A percentile compares a stretch with the other conserved stretches of the same genome.
These are phyloP conservation scores for Neosilurus mollespiculum DNA, from an alignment of 2,797 vertebrate species.

Conservation along the genomic window DNA sequence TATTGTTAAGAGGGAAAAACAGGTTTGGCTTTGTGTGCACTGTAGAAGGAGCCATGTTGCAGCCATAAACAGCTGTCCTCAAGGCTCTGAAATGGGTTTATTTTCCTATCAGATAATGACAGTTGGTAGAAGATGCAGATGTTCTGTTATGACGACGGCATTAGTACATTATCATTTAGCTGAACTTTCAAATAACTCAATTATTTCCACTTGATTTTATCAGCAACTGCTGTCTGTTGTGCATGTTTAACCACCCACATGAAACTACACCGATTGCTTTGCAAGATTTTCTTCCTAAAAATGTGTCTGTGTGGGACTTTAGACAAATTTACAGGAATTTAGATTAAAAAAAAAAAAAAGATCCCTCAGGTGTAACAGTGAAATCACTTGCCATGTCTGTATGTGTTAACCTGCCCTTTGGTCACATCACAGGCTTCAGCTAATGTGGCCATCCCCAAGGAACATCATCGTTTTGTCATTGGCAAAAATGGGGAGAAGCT, in stretches of 20 bases:
- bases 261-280: not conserved
- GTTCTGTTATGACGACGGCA: not conserved
- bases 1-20: not conserved
- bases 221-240: not conserved
- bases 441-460: constrained; percentile 95
- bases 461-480: constrained; percentile 98
- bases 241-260: not conserved
- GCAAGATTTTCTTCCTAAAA: not conserved
- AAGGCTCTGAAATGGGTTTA: not conserved
- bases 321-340: not conserved
- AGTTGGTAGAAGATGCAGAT: not conserved
- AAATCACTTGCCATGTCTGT: not conserved
- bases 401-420: not conserved
- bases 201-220: not conserved
- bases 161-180: not conserved
- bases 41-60: not conserved
- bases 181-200: not conserved
- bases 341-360: not conserved
- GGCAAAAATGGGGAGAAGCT: constrained; percentile 98
- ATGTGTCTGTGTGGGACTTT: not conserved
- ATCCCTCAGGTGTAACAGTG: not conserved
- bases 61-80: not conserved
- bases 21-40: not conserved
- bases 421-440: constrained; percentile 85
- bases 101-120: not conserved